phyloP scores from a whole-genome alignment of 2,113 vertebrate genomes.

The Nannobrachium achirus region DNA sequence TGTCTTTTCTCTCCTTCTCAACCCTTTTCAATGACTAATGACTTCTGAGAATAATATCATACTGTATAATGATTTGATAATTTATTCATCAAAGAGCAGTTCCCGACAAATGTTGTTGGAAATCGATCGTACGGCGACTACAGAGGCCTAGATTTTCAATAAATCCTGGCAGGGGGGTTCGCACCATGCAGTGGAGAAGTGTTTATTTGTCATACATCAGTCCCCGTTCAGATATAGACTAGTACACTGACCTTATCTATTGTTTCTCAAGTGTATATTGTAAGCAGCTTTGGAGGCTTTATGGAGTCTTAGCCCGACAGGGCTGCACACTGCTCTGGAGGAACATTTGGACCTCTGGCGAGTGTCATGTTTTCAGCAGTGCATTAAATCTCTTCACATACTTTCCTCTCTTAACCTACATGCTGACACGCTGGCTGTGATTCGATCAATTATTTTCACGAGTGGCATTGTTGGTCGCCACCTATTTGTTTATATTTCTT shows the following conservation, averaged over 20 bases:
- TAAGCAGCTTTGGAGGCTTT: constrained; percentile 76
- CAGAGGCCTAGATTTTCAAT: constrained; percentile 14
- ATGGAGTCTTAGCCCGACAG: constrained; percentile 67
- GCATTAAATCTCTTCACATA: constrained; percentile 76
- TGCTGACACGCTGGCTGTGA: constrained; percentile 63
- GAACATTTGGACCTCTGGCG: constrained; percentile 76
- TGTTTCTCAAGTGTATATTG: constrained; percentile 78
- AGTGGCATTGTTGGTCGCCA: constrained; percentile 53
- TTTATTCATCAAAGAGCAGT: constrained; percentile 34
- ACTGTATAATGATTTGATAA: constrained; percentile 44
- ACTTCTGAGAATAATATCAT: constrained; percentile 45
- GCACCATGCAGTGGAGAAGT: constrained; percentile 33
- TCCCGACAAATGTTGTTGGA: constrained; percentile 15
- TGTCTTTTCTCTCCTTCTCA: constrained; percentile 28
- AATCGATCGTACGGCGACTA: background rate
- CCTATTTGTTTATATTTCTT: constrained; percentile 28
- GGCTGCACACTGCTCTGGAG: constrained; percentile 63
- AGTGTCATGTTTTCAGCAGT: constrained; percentile 74
- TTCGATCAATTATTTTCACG: constrained; percentile 72
- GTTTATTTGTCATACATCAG: constrained; percentile 62
- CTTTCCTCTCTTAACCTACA: constrained; percentile 26
- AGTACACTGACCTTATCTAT: constrained; percentile 73
- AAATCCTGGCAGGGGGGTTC: constrained; percentile 28
- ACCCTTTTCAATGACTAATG: constrained; percentile 50
- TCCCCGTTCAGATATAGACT: constrained; percentile 50